A percentile compares a stretch with the other conserved stretches of the same genome.
Evolutionary conservation across 2,797 vertebrate genomes (phyloP).

Genomic region (Gobio occitaniae): DNA sequence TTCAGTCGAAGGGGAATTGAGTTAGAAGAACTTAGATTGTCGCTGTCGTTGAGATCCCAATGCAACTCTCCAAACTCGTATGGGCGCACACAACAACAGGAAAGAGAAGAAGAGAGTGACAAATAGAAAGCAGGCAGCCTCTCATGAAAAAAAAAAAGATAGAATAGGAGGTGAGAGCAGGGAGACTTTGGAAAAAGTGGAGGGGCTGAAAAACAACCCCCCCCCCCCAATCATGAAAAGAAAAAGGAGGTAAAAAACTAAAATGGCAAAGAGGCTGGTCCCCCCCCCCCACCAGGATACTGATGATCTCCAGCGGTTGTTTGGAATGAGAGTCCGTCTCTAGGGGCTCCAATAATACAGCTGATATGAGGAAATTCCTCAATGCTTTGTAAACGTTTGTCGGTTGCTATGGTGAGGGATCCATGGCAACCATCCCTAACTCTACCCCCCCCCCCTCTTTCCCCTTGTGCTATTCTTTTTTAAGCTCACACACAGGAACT

Average conservation of each 20-base stretch:
- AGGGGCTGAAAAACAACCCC: slow-evolving; percentile 62
- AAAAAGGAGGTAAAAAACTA: slow-evolving; percentile 54
- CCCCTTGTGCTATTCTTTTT: slow-evolving; percentile 66
- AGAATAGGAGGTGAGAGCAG: slow-evolving; percentile 72
- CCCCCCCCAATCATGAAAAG: slow-evolving; percentile 61
- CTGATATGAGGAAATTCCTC: slow-evolving; percentile 89
- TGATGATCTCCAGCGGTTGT: slow-evolving; percentile 78
- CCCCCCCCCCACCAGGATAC: slow-evolving; percentile 62
- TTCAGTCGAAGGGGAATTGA: neutral
- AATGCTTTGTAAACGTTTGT: slow-evolving; percentile 88
- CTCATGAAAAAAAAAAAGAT: slow-evolving; percentile 53
- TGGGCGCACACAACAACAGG: slow-evolving; percentile 56
- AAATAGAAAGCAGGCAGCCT: slow-evolving; percentile 65
- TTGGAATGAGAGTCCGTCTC: slow-evolving; percentile 74
- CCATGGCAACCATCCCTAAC: slow-evolving; percentile 82
- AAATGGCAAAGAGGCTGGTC: slow-evolving; percentile 67
- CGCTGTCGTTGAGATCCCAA: neutral
- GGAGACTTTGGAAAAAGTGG: slow-evolving; percentile 74
- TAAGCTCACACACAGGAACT: slow-evolving; percentile 79
- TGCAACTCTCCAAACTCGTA: neutral
- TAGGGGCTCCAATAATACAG: slow-evolving; percentile 85
- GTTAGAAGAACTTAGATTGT: slow-evolving; percentile 1
- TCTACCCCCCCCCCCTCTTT: slow-evolving; percentile 60
- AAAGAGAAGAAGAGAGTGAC: slow-evolving; percentile 63
- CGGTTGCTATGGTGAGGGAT: slow-evolving; percentile 84